Conservation (phyloP, 2,888 invertebrate species). For the Campoplex nolae region DNA sequence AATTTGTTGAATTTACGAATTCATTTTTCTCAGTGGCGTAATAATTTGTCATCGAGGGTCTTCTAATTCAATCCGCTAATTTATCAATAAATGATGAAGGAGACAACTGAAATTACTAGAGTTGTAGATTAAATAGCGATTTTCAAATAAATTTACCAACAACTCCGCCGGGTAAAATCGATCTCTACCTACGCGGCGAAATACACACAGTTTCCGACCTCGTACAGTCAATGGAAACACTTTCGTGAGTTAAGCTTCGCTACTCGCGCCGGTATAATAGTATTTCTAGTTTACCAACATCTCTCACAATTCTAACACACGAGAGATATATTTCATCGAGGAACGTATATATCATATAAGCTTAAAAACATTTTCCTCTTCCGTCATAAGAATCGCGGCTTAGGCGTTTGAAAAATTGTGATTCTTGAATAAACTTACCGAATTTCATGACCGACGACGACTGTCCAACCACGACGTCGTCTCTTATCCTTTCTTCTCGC, state of each 20-base stretch:
- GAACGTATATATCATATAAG: background rate
- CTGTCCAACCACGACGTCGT: conserved; percentile 91
- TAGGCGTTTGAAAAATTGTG: conserved; percentile 10
- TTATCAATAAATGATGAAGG: background rate
- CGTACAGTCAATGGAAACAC: conserved; percentile 69
- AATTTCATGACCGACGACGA: conserved; percentile 90
- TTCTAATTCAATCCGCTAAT: too few species aligned
- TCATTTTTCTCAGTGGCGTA: too few species aligned
- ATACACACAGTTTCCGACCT: conserved; percentile 33
- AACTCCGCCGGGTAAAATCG: conserved; percentile 46
- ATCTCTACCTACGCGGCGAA: conserved; percentile 19
- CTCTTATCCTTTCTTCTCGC: conserved; percentile 84
- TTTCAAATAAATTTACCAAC: background rate
- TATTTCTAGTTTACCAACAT: conserved; percentile 57
- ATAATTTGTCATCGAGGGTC: background rate
- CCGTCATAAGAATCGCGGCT: background rate
- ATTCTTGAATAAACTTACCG: conserved; percentile 85
- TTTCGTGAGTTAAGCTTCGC: conserved; percentile 34
- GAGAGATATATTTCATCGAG: conserved; percentile 5
- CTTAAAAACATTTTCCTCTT: background rate
- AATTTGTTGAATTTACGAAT: too few species aligned
- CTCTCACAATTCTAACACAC: background rate
- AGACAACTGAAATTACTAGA: background rate
- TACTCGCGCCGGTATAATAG: conserved; percentile 34
- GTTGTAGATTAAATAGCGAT: background rate